Evolutionary conservation across 2,113 vertebrate species (phyloP), one percentile per base, ranked within the genome.

Genomic region (Tragulus kanchil): DNA sequence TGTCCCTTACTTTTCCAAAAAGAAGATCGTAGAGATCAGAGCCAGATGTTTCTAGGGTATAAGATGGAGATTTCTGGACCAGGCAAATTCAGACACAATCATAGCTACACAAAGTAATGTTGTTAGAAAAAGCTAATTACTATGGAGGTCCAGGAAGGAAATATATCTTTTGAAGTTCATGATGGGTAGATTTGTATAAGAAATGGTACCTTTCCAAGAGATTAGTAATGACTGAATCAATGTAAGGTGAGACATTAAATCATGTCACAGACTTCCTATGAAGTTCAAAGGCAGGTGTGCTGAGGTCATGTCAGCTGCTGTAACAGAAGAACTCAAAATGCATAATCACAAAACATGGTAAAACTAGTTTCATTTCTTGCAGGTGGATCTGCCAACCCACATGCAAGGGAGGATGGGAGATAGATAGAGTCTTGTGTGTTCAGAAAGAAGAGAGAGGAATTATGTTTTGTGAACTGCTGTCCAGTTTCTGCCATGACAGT

Each of bases 321-420:
- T 95, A 93, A 90, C 62, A 89, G 81, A 54, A 56, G 52, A 59
- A 73, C 17, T 59, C 23, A 71, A 95, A 75, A 81, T 85, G 48
- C 58, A 59, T 54, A 67, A 58, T 79, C 28, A 8, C 23, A 73
- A 85, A 56, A 85, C 25, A 62, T 82, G 36, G 48, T 26, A 89
- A 59, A 91, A 77, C 2, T 48, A 77, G 61, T 89, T 86, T 78
- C 12, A 64, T 89, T 82, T 94, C 58, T 89, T 59, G 4, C 14
- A 25, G 56, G 56, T 52, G 8, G 19, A 62, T 73, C 31, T 62
- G 8, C 8, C 31, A 75, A 84, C 45, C 11, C 36, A 36, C 36
- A 36, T 87, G 59, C 42, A 75, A 50, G 56, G 25, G 77, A 89
- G 31, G 21, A 52, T 93, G 26, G 21, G 5, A 90, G 15, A 31